Evolutionary conservation across 2,797 vertebrate species (phyloP), one percentile per base, ranked within the genome.

Genomic region (Brotula barbata): DNA sequence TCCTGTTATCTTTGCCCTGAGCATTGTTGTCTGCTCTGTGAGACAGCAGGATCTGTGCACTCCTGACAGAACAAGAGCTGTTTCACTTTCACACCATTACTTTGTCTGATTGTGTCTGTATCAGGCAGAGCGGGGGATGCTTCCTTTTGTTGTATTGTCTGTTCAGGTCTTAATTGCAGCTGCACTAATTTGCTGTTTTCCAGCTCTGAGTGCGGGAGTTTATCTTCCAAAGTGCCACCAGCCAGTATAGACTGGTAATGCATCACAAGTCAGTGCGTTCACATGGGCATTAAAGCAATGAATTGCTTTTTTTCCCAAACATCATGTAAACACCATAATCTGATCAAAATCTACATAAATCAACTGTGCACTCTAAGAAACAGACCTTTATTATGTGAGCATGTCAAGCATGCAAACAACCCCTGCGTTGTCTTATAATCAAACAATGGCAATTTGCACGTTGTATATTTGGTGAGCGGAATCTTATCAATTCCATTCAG

Each of bases 1-100:
- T 92, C 90, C 89, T 91, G 90, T 90, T 90, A 87, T 89, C 83
- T 88, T 71, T 69, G 81, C 80, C 59, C 49, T 73, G 71, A 77
- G 77, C 78, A 85, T 87, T 90, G 89, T 88, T 86, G 86, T 88
- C 84, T 80, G 76, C 76, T 68, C 66, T 78, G 71, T 79, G 75
- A 83, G 85, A 75, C 74, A 59, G 80, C 50, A 23, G 65, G 71
- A 64, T 69, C 73, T 68, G 77, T 69, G 80, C 77, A 41, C 68
- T 64, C 80, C 79, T 85, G 82, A 83, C 76, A 76, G 82, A 85
- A 82, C 81, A 71, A 84, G 73, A 84, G 64, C 75, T 65, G 74
- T 61, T 85, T 82, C 73, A 65, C 28, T 44, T 48, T 33, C 14
- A 16, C n/a, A 21, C 13, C 40, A 28, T 48, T 63, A 39, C 71